Evolutionary conservation across 2,888 invertebrate genomes (phyloP), one percentile per base, ranked within the genome.

Genomic region (Eilema sororculum): DNA sequence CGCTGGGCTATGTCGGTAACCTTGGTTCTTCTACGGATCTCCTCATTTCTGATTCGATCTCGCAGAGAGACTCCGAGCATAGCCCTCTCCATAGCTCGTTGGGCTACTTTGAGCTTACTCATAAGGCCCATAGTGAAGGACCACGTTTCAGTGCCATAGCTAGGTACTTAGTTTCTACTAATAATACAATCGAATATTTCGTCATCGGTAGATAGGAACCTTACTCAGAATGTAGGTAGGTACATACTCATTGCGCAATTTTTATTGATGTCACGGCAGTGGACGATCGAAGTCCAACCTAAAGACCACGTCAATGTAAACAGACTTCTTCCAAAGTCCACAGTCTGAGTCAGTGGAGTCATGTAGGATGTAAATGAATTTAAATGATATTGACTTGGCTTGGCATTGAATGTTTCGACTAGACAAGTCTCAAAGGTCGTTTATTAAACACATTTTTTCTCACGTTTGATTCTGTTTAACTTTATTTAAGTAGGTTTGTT

Each of bases 201-300:
- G 25, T 24, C 58, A 58, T 58, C 13, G 25, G 25, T 58, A 22
- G 24, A 58, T 58, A 58, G 12, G 22, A 28, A 25, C 2, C 24
- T 22, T 13, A 58, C 25, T 24, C 1, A 3, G 3, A 58, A 5
- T 6, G 9, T 9, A 58, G 1, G 2, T 28, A 12, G 0, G n/a
- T n/a, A n/a, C n/a, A n/a, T n/a, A n/a, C n/a, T n/a, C 16, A 58
- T 58, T 58, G 58, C 25, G 58, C 25, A 58, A 58, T 58, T 58
- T 24, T 58, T 58, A 24, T 58, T 25, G 25, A 58, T 25, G 13
- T 58, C 46, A 46, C 41, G 20, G 5, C 20, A 20, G 20, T 46
- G 46, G 46, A 24, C n/a, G 58, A 10, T 58, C 58, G 16, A 58
- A 58, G 58, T 58, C 58, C 4, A 58, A 25, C 25, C 28, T 20